These are phyloP conservation scores for Nephrotoma guestfalica DNA, from an alignment of 2,888 invertebrate species.

Conservation along the genomic window DNA sequence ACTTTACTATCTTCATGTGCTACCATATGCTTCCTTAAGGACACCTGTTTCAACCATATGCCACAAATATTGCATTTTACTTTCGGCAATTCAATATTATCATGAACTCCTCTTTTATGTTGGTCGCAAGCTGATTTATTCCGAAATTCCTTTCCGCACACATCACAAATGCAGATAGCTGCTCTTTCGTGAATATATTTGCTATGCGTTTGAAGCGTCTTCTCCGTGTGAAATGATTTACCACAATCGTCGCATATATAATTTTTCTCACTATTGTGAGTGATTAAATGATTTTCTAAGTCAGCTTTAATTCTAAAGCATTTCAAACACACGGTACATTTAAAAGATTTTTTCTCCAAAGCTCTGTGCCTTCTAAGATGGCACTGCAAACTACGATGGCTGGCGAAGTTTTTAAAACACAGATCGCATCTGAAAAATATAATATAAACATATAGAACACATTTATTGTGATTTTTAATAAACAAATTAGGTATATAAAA, in stretches of 20 bases:
- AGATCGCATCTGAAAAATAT: not conserved
- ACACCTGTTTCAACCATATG: not conserved
- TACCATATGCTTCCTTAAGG: slow-evolving; percentile 3
- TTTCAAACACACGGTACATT: not conserved
- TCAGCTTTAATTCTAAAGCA: not conserved
- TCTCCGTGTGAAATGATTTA: not conserved
- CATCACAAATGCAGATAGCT: slow-evolving; percentile 15
- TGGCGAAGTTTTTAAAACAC: not conserved
- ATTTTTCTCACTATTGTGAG: not conserved
- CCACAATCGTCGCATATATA: not conserved
- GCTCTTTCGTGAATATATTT: slow-evolving; percentile 15
- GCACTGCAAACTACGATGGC: not conserved
- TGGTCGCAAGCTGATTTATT: slow-evolving; percentile 25
- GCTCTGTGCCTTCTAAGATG: not conserved
- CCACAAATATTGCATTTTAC: slow-evolving; percentile 10
- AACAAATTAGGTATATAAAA: no score
- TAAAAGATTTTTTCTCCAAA: not conserved
- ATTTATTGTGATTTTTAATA: no score
- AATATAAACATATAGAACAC: not conserved
- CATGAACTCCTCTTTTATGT: slow-evolving; percentile 21
- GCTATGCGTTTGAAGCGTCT: slow-evolving; percentile 21
- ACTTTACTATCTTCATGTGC: slow-evolving; percentile 3
- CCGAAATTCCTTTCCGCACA: slow-evolving; percentile 28
- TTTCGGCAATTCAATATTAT: slow-evolving; percentile 5
- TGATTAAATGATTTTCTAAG: not conserved